These are phyloP conservation scores for Grus americana DNA, from an alignment of 2,113 vertebrate species.

Conservation along the genomic window DNA sequence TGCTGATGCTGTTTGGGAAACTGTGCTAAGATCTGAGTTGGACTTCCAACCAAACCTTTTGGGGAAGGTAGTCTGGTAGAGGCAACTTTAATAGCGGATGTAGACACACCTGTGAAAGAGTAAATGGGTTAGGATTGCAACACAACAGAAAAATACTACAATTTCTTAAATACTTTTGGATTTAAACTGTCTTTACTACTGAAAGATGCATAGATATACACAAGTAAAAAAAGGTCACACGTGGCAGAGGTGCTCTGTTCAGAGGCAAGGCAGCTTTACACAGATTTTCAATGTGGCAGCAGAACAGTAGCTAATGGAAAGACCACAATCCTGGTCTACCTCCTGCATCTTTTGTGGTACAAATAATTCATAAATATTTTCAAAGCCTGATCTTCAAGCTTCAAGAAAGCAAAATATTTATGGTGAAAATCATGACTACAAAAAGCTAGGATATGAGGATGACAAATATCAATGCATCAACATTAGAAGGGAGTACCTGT, in stretches of 20 bases:
- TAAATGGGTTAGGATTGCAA: not conserved
- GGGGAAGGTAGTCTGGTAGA: conserved; percentile 91
- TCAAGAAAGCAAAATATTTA: not conserved
- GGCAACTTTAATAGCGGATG: conserved; percentile 89
- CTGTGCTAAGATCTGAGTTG: conserved; percentile 93
- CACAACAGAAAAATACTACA: not conserved
- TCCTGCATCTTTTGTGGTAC: not conserved
- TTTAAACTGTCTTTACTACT: not conserved
- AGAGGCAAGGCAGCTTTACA: not conserved
- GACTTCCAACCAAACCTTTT: conserved; percentile 87
- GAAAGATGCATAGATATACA: not conserved
- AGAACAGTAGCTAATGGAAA: not conserved
- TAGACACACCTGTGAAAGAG: conserved; percentile 77
- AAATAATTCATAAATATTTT: not conserved
- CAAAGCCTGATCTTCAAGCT: not conserved
- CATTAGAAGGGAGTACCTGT: not conserved
- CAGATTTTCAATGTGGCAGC: not conserved
- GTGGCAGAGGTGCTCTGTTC: not conserved
- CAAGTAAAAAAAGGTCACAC: not conserved
- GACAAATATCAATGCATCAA: not conserved
- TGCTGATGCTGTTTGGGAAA: conserved; percentile 92
- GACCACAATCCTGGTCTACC: not conserved
- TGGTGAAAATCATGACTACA: not conserved
- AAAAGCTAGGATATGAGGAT: rapidly evolving
- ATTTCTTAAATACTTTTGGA: not conserved